Conservation (phyloP, 2,888 invertebrate genomes). For the Morpho achilles region DNA sequence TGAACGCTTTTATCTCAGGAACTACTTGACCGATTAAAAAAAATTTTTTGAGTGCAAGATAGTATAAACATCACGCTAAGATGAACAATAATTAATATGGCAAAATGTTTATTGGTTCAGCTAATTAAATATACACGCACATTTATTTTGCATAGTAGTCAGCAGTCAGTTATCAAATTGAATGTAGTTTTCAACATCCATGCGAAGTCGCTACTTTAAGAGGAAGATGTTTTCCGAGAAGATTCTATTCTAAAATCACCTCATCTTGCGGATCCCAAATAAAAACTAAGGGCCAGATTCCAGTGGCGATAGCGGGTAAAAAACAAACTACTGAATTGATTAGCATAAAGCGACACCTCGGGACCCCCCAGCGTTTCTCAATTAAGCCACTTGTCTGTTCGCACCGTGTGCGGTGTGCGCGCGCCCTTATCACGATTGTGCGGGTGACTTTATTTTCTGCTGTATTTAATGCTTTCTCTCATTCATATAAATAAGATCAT, state of each 20-base stretch:
- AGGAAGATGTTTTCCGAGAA: neutral
- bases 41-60: too few relatives aligned
- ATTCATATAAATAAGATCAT: too few relatives aligned
- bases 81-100: too few relatives aligned
- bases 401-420: constrained; percentile 55
- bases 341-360: constrained; percentile 70
- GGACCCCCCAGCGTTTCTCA: constrained; percentile 71
- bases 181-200: too few relatives aligned
- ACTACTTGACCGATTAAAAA: too few relatives aligned
- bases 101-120: too few relatives aligned
- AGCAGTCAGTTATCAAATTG: too few relatives aligned
- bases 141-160: too few relatives aligned
- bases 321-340: constrained; percentile 74
- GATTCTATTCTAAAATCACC: neutral
- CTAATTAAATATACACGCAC: too few relatives aligned
- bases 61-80: too few relatives aligned
- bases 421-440: constrained; percentile 61
- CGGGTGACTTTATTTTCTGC: constrained; percentile 60
- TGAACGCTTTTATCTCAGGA: too few relatives aligned
- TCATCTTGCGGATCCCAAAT: constrained; percentile 40
- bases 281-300: constrained; percentile 50
- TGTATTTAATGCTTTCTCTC: constrained; percentile 37
- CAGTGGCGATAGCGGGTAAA: constrained; percentile 64
- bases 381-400: constrained; percentile 77
- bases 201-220: too few relatives aligned